These are phyloP conservation scores for Aphelenchoides fujianensis DNA, from an alignment of 1,140 invertebrate species.

Conservation along the genomic window DNA sequence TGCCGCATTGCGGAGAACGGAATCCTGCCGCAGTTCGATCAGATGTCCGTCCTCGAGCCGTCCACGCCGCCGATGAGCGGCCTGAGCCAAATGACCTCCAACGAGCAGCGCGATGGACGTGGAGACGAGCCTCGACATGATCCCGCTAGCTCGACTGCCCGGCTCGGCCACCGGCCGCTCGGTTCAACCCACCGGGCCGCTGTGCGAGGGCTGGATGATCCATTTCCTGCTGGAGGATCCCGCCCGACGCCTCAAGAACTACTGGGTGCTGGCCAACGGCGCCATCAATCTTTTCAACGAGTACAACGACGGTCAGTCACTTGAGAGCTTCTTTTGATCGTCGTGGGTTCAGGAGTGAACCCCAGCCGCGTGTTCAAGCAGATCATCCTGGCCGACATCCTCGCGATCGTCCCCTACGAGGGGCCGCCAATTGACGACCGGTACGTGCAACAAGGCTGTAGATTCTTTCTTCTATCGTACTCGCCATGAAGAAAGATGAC, in stretches of 20 bases:
- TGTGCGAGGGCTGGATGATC: conserved; percentile 61
- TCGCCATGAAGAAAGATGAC: too few species aligned
- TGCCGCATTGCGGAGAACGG: conserved; percentile 56
- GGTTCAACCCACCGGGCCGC: conserved; percentile 30
- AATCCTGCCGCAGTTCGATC: conserved; percentile 47
- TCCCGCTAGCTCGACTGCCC: conserved; percentile 50
- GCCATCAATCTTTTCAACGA: conserved; percentile 60
- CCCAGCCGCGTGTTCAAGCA: conserved; percentile 54
- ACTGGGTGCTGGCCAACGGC: conserved; percentile 58
- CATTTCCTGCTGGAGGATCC: conserved; percentile 54
- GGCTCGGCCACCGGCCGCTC: conserved; percentile 52
- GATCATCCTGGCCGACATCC: conserved; percentile 55
- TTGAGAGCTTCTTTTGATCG: neutral
- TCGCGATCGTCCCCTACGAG: conserved; percentile 53
- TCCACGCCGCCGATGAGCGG: neutral
- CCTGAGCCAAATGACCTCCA: neutral
- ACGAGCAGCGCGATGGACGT: conserved; percentile 28
- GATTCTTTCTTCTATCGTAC: too few species aligned
- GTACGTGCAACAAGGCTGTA: too few species aligned
- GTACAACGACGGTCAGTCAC: conserved; percentile 55
- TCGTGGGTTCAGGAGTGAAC: conserved; percentile 51
- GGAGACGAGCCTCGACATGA: conserved; percentile 40
- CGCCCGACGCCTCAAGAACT: conserved; percentile 54
- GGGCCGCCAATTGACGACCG: conserved; percentile 49
- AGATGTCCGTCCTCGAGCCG: conserved; percentile 45